Evolutionary conservation across 2,797 vertebrate species (phyloP), one percentile per base, ranked within the genome.

Genomic region (Characodon lateralis): DNA sequence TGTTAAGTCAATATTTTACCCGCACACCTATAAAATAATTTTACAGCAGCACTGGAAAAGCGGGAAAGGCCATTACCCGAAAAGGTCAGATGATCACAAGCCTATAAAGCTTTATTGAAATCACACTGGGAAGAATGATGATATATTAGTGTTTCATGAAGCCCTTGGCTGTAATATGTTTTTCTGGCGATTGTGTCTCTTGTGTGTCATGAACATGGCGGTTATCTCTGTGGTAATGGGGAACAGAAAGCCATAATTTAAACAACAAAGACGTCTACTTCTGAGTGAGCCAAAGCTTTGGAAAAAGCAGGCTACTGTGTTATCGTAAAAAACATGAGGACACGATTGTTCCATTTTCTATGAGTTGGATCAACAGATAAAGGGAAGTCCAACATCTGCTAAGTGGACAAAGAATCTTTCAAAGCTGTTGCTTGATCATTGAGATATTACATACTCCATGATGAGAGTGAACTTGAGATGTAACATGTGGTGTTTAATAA

Each of bases 311-410:
- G 85, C 88, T 89, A 87, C 83, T 81, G 90, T 81, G 89, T 90
- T 91, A 78, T 83, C 83, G 83, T 92, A 92, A 92, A 90, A 80
- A 91, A 90, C 39, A 59, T 77, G 89, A 75, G 78, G 89, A 88
- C 91, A 86, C 85, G 84, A 91, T 94, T 95, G 81, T 95, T 95
- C 89, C 93, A 93, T 93, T 92, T 94, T 79, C 84, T 91, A 85
- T 72, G 84, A 85, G 75, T 90, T 90, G 87, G 88, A 91, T 85
- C 85, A 85, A 78, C 83, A 79, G 81, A 76, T 72, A 72, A 83
- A 71, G 50, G 58, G 66, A 72, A 85, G 89, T 89, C 90, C 83
- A 87, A 76, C 87, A 89, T 85, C 90, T 92, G 89, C 69, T 73
- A 76, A 84, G 61, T 51, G 72, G 76, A 74, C 72, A 74, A 73